Conservation (phyloP, 1,140 invertebrate genomes). For the Micrasema longulum region DNA sequence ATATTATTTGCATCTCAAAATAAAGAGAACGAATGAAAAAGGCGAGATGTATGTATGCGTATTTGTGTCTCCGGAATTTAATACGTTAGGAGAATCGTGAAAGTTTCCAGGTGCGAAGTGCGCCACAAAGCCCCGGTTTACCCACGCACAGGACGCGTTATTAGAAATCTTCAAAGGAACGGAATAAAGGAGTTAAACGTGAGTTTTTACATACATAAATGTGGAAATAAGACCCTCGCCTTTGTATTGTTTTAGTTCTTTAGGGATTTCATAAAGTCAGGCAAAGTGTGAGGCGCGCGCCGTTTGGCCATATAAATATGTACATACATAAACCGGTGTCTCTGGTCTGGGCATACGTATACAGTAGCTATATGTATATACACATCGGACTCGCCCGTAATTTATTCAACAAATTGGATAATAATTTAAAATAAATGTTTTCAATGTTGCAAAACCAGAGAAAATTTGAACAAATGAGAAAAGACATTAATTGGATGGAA, state of each 20-base stretch:
- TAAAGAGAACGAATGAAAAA: constrained; percentile 70
- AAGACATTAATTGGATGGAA: no score
- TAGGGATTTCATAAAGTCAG: constrained; percentile 53
- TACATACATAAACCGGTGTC: no score
- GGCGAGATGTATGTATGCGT: constrained; percentile 35
- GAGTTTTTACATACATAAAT: constrained; percentile 16
- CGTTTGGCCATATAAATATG: no score
- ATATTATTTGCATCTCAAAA: constrained; percentile 71
- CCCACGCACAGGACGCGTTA: constrained; percentile 46
- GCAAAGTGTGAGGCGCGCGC: no score
- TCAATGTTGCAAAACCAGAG: no score
- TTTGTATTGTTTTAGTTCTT: constrained; percentile 56
- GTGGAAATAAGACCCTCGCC: constrained; percentile 58
- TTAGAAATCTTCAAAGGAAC: constrained; percentile 49
- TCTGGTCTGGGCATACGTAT: no score
- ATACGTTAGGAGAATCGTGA: constrained; percentile 42
- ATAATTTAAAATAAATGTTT: no score
- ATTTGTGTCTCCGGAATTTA: constrained; percentile 41
- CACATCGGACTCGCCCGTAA: no score
- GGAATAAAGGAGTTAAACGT: constrained; percentile 28
- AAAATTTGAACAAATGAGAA: no score
- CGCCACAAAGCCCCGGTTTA: constrained; percentile 37
- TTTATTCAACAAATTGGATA: no score
- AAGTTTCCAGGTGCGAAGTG: constrained; percentile 40
- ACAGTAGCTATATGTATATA: no score